Conservation (phyloP, 2,888 invertebrate genomes). For the Thereva unica region DNA sequence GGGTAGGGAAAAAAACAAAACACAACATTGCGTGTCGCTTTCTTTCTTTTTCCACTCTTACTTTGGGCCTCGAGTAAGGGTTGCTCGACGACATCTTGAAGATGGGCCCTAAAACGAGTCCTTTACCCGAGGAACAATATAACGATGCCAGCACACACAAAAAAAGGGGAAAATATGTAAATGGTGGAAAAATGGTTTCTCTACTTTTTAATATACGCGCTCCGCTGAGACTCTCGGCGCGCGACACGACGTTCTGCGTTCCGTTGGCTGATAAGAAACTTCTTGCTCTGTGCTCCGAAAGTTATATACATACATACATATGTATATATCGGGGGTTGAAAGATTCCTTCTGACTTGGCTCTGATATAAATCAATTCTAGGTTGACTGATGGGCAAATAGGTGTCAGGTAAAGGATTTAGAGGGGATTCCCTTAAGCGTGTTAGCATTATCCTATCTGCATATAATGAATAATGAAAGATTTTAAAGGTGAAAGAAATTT, state of each 20-base stretch:
- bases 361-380: constrained; percentile 24
- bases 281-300: constrained; percentile 7
- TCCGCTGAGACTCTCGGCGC: too few species aligned
- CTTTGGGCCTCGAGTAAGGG: too few species aligned
- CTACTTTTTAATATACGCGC: constrained; percentile 1
- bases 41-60: too few species aligned
- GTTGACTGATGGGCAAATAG: constrained; percentile 26
- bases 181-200: constrained; percentile 30
- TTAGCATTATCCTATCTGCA: too few species aligned
- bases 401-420: constrained; percentile 26
- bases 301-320: too few species aligned
- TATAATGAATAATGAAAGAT: too few species aligned
- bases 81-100: too few species aligned
- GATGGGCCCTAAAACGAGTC: not conserved
- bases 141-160: not conserved
- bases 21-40: too few species aligned
- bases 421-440: constrained; percentile 6
- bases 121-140: constrained; percentile 7
- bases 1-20: too few species aligned
- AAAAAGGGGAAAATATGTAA: constrained; percentile 28
- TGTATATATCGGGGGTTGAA: not conserved
- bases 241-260: not conserved
- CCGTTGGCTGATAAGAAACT: not conserved
- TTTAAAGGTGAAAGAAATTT: too few species aligned
- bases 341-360: constrained; percentile 24